Evolutionary conservation across 2,888 invertebrate genomes (phyloP).

Genomic region (Notodonta dromedarius): DNA sequence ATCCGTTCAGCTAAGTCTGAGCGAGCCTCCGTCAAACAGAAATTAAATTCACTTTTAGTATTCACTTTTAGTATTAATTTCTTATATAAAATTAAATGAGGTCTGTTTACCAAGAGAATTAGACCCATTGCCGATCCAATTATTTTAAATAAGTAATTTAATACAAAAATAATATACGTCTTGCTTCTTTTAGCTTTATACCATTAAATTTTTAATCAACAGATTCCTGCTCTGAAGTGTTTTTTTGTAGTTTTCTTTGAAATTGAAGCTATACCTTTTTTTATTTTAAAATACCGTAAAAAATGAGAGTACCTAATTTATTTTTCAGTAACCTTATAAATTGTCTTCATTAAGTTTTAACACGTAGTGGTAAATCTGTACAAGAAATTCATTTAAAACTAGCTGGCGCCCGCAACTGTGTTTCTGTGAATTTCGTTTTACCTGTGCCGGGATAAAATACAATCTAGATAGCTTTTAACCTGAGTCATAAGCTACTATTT

Average conservation of each 20-base stretch:
- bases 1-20: too few relatives aligned
- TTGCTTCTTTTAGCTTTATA: neutral
- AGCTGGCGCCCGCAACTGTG: too few relatives aligned
- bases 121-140: neutral
- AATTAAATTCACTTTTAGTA: too few relatives aligned
- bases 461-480: too few relatives aligned
- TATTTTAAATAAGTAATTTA: neutral
- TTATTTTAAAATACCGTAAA: neutral
- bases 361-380: neutral
- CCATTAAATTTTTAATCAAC: slow-evolving; percentile 1
- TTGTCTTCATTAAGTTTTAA: neutral
- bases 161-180: neutral
- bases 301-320: neutral
- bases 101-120: neutral
- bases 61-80: too few relatives aligned
- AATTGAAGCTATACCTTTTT: neutral
- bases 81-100: neutral
- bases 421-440: too few relatives aligned
- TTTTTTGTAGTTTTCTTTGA: neutral
- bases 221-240: neutral
- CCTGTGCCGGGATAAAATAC: too few relatives aligned
- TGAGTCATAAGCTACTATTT: too few relatives aligned
- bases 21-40: too few relatives aligned
- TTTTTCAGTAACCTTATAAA: neutral
- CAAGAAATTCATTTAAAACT: neutral